phyloP scores from a whole-genome alignment of 2,113 vertebrate species.

The Numenius arquata region DNA sequence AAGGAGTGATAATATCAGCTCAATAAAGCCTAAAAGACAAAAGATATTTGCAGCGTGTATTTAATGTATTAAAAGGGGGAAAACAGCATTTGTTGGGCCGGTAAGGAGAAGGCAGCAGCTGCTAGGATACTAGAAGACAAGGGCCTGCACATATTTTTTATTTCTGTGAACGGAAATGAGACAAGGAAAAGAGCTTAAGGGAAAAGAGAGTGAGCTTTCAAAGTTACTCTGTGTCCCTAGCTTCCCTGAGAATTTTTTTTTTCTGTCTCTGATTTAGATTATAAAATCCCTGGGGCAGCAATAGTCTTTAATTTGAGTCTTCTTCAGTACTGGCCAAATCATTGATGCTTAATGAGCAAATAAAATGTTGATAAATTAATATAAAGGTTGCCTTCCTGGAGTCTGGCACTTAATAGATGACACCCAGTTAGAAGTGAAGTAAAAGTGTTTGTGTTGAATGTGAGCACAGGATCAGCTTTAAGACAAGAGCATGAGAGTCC shows the following conservation, averaged over 20 bases:
- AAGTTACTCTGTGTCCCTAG: conserved; percentile 14
- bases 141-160: neutral
- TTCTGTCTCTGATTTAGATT: conserved; percentile 23
- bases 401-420: neutral
- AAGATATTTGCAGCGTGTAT: neutral
- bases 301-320: conserved; percentile 31
- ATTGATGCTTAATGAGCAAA: conserved; percentile 18
- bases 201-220: neutral
- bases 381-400: neutral
- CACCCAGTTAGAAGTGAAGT: neutral
- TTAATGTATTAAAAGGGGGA: neutral
- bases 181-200: conserved; percentile 23
- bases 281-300: conserved; percentile 25
- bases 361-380: conserved; percentile 33
- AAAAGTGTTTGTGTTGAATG: neutral
- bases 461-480: neutral
- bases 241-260: conserved; percentile 7
- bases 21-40: neutral
- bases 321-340: conserved; percentile 4
- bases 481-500: neutral
- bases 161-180: neutral
- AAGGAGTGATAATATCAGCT: neutral
- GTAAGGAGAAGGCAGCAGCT: neutral
- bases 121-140: neutral
- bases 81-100: neutral